These are phyloP conservation scores for Heliconius charithonia DNA, from an alignment of 2,888 invertebrate species.

Conservation along the genomic window DNA sequence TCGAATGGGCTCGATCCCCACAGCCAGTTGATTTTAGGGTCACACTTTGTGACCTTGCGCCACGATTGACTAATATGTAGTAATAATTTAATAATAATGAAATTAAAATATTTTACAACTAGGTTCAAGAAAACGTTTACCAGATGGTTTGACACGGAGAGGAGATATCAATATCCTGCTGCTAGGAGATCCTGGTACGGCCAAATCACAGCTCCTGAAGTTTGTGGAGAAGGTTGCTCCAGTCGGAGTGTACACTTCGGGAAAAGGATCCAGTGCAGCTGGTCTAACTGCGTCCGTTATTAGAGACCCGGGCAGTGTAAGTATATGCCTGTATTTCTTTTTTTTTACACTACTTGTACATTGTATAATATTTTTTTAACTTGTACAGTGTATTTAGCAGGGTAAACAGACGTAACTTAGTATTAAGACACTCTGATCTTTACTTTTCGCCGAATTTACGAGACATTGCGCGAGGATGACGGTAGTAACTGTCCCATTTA, in stretches of 20 bases:
- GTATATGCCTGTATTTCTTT: conserved; percentile 51
- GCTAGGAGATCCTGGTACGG: conserved; percentile 99
- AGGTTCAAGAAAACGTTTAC: conserved; percentile 92
- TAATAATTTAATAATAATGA: no score
- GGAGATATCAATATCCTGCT: conserved; percentile 98
- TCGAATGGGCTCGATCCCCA: no score
- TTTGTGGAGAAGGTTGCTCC: conserved; percentile 98
- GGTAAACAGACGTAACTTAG: neutral
- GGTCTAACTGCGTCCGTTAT: conserved; percentile 99
- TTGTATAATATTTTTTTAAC: no score
- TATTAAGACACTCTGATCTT: neutral
- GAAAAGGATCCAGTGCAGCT: conserved; percentile 99
- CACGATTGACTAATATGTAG: no score
- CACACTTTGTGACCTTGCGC: no score
- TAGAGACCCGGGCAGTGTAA: conserved; percentile 95
- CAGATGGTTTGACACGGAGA: conserved; percentile 97
- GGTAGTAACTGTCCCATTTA: no score
- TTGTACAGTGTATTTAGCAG: neutral
- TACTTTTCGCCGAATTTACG: neutral
- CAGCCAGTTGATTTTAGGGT: no score
- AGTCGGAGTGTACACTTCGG: conserved; percentile 98
- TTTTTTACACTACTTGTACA: no score
- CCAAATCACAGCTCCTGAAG: conserved; percentile 98
- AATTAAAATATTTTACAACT: conserved; percentile 23
- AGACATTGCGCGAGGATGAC: no score